These are phyloP conservation scores for Lycopodina hypogea DNA, from an alignment of 37 sponge, comb jelly and placozoan genomes.

Conservation along the genomic window DNA sequence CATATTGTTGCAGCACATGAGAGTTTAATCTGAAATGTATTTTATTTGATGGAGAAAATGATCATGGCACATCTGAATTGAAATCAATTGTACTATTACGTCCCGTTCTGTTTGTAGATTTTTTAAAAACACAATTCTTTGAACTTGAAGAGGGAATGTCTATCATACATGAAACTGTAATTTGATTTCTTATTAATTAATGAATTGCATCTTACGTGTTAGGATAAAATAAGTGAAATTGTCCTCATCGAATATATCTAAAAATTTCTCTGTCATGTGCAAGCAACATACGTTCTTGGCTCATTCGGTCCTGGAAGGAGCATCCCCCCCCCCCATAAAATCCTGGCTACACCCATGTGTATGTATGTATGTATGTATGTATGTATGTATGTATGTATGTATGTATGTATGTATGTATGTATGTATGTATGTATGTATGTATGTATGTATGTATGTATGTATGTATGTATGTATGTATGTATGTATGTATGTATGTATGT, in stretches of 20 bases:
- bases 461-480: conserved; percentile 33
- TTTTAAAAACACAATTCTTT: too few species aligned
- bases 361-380: conserved; percentile 45
- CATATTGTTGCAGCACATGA: too few species aligned
- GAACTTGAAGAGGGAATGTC: too few species aligned
- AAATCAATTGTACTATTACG: too few species aligned
- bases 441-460: conserved; percentile 31
- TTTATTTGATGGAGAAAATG: too few species aligned
- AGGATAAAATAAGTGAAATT: not conserved
- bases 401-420: conserved; percentile 36
- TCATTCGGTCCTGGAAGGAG: not conserved
- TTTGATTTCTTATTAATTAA: too few species aligned
- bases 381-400: conserved; percentile 47
- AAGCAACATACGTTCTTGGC: too few species aligned
- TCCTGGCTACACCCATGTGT: not conserved
- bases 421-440: conserved; percentile 33
- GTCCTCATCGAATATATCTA: not conserved
- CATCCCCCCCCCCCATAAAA: not conserved
- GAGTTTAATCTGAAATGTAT: too few species aligned
- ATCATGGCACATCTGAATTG: too few species aligned
- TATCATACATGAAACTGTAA: too few species aligned
- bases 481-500: conserved; percentile 40
- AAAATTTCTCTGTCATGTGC: not conserved
- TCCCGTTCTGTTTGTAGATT: too few species aligned
- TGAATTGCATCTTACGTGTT: too few species aligned